Evolutionary conservation across 2,113 vertebrate genomes (phyloP).

Genomic region (Parus major): DNA sequence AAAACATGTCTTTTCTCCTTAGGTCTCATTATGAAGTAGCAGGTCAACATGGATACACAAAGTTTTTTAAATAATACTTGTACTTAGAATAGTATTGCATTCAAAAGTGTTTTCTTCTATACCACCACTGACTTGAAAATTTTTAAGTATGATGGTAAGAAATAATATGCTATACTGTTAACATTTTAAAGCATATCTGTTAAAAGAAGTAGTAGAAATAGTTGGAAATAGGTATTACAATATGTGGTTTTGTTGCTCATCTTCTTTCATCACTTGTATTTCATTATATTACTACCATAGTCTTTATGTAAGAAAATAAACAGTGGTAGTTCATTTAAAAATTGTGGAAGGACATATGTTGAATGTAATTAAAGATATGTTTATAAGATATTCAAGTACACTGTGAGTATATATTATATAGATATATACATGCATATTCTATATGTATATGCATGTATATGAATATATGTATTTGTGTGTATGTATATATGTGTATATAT

Average conservation of each 20-base stretch:
- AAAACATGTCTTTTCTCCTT: not conserved
- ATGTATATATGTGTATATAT: not conserved
- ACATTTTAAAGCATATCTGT: not conserved
- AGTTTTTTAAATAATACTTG: not conserved
- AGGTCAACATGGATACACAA: not conserved
- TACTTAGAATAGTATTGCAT: not conserved
- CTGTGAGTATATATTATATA: not conserved
- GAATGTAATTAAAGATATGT: not conserved
- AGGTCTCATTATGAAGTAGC: not conserved
- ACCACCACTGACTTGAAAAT: not conserved
- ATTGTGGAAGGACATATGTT: not conserved
- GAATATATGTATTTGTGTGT: fast-evolving
- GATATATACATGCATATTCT: not conserved
- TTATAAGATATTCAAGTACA: not conserved
- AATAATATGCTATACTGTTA: not conserved
- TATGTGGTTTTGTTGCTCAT: not conserved
- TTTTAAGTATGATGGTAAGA: not conserved
- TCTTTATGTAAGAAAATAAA: not conserved
- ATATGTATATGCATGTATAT: not conserved
- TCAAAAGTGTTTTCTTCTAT: not conserved
- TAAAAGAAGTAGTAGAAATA: not conserved
- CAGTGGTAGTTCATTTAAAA: not conserved
- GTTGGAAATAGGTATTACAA: not conserved
- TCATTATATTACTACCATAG: not conserved
- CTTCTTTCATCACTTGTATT: not conserved